Base-by-base conservation (phyloP, 1,140 invertebrate species). In the Linepithema humile region DNA sequence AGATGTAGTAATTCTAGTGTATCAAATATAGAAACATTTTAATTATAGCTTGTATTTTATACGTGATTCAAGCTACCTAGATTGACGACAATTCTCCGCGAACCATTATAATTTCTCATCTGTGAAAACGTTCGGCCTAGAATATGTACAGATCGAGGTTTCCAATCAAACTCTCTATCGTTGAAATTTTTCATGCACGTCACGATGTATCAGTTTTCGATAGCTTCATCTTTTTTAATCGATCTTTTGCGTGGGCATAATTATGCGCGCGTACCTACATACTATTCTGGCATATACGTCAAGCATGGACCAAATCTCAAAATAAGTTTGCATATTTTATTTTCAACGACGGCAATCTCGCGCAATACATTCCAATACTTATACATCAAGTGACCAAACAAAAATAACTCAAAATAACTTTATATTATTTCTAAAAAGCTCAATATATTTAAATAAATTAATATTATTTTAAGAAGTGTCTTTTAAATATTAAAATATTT, bases 241-340 rank as follows among this genome's bases (percentile, higher is more conserved):
- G 48, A 64, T 48, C 64, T 48, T 23, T 32, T 7, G 4, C 20
- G 43, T 29, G 50, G 15, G 40, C 4, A 23, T 59, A 40, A 73
- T 88, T 85, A 86, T 84, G 72, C 69, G 45, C 23, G 35, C 43
- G 86, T 84, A 86, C 62, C 82, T 86, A 89, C 62, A 73, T 48
- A 73, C 83, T 90, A 90, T 90, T 90, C 65, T 32, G 57, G 45
- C 32, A 64, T 45, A 38, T 69, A 55, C 32, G 35, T 72, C 53
- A 59, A 83, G 40, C 17, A 20, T 17, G 26, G 9, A 53, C 15
- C 84, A 65, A 9, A 70, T 86, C 89, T 84, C 77, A 86, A 92
- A 92, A 92, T 92, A 92, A 35, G 53, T 45, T 43, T 48, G 69
- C 74, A 82, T 83, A 72, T 82, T 88, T 89, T 92, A 92, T 92